phyloP scores from a whole-genome alignment of 64 coral and sea anemone genomes.

The Orbicella faveolata region DNA sequence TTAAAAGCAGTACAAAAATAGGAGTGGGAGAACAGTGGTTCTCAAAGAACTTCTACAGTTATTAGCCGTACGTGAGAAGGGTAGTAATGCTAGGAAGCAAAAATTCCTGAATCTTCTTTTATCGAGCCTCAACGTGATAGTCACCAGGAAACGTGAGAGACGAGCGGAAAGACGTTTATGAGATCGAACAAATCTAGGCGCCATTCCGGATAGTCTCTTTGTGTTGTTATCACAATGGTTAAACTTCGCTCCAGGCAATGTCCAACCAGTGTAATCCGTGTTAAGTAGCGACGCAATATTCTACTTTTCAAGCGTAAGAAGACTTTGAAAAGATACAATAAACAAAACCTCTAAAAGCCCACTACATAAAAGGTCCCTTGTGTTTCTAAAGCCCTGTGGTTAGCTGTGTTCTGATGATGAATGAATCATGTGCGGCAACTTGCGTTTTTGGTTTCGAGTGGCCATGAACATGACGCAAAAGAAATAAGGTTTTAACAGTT shows the following conservation, averaged over 20 bases:
- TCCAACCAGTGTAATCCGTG: conserved; percentile 22
- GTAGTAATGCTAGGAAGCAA: background rate
- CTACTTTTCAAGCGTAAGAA: conserved; percentile 32
- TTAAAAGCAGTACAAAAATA: background rate
- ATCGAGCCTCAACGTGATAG: background rate
- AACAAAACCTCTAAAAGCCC: conserved; percentile 27
- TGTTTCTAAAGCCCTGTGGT: background rate
- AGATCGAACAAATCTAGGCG: conserved; percentile 26
- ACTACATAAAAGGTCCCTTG: conserved; percentile 38
- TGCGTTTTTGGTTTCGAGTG: conserved; percentile 3
- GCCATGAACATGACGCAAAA: background rate
- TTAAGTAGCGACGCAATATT: conserved; percentile 44
- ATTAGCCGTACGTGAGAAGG: background rate
- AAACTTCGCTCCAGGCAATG: conserved; percentile 17
- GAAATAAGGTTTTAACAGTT: conserved; percentile 19
- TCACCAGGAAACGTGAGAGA: conserved; percentile 16
- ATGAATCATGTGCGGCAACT: background rate
- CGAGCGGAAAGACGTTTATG: background rate
- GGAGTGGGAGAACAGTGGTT: background rate
- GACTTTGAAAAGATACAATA: conserved; percentile 40
- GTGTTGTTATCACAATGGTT: conserved; percentile 18
- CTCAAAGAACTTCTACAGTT: background rate
- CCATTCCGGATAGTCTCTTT: conserved; percentile 37
- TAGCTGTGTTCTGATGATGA: background rate
- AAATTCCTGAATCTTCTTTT: conserved; percentile 14